These are phyloP conservation scores for Resseliella maxima DNA, from an alignment of 2,888 invertebrate species.

Conservation along the genomic window DNA sequence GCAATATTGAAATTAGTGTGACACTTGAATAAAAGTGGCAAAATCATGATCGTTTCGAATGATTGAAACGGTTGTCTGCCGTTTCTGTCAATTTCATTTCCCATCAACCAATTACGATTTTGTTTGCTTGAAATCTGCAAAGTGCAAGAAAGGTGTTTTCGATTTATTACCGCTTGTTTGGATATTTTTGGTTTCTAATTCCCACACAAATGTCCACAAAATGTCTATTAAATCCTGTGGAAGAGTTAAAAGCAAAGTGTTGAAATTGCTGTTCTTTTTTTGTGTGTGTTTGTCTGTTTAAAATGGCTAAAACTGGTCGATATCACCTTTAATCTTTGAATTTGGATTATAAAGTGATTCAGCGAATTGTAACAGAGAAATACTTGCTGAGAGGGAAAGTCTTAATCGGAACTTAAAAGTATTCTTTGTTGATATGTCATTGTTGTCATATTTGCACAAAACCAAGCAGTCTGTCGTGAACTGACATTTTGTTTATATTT, in stretches of 20 bases:
- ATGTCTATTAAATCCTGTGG: background rate
- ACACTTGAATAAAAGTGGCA: background rate
- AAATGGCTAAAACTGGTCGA: background rate
- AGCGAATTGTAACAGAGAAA: background rate
- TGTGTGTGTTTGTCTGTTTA: background rate
- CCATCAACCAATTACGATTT: slow-evolving; percentile 6
- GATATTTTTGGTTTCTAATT: background rate
- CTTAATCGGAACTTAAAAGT: slow-evolving; percentile 34
- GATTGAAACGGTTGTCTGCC: background rate
- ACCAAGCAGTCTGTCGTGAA: background rate
- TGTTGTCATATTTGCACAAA: background rate
- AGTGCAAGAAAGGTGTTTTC: slow-evolving; percentile 29
- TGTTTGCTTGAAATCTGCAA: background rate
- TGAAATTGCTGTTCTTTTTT: background rate
- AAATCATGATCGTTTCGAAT: background rate
- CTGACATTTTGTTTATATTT: background rate
- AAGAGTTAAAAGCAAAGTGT: slow-evolving; percentile 13
- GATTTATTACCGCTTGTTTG: background rate
- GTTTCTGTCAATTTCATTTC: no score
- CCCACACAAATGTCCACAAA: background rate
- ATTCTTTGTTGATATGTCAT: slow-evolving; percentile 29
- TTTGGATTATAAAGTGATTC: slow-evolving; percentile 10
- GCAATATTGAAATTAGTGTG: slow-evolving; percentile 12
- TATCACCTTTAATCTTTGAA: slow-evolving; percentile 32
- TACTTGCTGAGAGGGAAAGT: background rate